Conservation (phyloP, 1,140 invertebrate species). For the Anadara kagoshimensis region DNA sequence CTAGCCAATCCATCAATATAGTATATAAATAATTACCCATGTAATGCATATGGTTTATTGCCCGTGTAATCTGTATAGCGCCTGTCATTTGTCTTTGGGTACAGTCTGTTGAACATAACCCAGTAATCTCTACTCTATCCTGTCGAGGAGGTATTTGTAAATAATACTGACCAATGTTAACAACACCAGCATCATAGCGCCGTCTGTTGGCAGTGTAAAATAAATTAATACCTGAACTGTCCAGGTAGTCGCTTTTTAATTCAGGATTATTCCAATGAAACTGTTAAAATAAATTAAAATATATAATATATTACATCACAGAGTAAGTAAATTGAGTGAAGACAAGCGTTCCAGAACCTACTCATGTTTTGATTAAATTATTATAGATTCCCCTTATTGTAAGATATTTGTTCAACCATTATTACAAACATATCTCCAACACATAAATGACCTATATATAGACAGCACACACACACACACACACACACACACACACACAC, state of each 20-base stretch:
- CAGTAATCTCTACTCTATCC: neutral
- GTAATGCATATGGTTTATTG: conserved; percentile 28
- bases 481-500: too few relatives aligned
- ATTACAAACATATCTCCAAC: conserved; percentile 5
- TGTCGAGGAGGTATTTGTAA: conserved; percentile 4
- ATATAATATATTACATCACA: too few relatives aligned
- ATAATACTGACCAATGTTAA: neutral
- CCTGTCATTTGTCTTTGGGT: neutral
- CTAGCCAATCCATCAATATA: neutral
- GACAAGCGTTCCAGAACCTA: too few relatives aligned
- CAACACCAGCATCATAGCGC: neutral
- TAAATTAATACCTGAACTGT: conserved; percentile 11
- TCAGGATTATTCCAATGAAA: conserved; percentile 23
- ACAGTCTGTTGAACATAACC: neutral
- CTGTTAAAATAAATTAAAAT: conserved; percentile 9
- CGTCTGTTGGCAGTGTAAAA: conserved; percentile 12
- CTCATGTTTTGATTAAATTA: too few relatives aligned
- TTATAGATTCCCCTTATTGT: too few relatives aligned
- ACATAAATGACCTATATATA: too few relatives aligned
- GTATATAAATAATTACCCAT: neutral
- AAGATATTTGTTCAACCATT: neutral
- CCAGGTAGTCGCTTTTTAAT: neutral
- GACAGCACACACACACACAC: too few relatives aligned
- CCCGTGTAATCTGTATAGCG: conserved; percentile 2
- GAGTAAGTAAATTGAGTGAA: too few relatives aligned